A percentile compares a stretch with the other conserved stretches of the same genome.
Conservation (phyloP, 2,888 invertebrate genomes). For the Pandemis heparana region DNA sequence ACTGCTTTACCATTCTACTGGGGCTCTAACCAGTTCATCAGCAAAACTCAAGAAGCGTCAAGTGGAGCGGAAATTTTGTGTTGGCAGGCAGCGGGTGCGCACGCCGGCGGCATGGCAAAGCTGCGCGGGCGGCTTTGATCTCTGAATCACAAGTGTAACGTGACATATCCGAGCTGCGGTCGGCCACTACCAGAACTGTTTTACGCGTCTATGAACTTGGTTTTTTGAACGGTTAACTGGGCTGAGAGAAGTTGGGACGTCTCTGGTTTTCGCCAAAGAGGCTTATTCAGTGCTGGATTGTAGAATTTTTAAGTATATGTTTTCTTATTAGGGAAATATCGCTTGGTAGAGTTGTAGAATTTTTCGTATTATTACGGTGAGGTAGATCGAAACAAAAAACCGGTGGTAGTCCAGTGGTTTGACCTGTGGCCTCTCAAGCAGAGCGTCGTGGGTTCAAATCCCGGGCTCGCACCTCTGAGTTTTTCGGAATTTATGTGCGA, state of each 20-base stretch:
- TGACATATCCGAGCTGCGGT: slow-evolving; percentile 74
- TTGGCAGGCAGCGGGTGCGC: slow-evolving; percentile 58
- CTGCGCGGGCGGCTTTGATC: slow-evolving; percentile 66
- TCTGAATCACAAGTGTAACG: slow-evolving; percentile 70
- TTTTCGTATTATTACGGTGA: not conserved
- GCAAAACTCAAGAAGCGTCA: slow-evolving; percentile 50
- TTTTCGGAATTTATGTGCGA: too few species aligned
- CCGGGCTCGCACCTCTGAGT: too few species aligned
- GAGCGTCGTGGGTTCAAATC: too few species aligned
- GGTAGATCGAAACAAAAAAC: too few species aligned
- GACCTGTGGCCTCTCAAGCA: too few species aligned
- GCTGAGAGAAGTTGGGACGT: slow-evolving; percentile 21
- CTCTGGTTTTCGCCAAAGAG: not conserved
- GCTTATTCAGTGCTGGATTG: not conserved
- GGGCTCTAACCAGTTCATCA: slow-evolving; percentile 12
- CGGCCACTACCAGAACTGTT: slow-evolving; percentile 59
- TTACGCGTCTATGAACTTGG: slow-evolving; percentile 71
- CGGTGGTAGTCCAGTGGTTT: too few species aligned
- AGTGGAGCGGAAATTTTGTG: slow-evolving; percentile 72
- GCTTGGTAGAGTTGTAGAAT: not conserved
- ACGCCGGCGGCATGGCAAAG: slow-evolving; percentile 67
- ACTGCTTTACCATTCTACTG: not conserved
- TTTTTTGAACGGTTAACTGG: slow-evolving; percentile 36
- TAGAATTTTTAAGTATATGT: not conserved
- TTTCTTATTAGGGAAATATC: not conserved